phyloP scores from a whole-genome alignment of 2,113 vertebrate genomes.

The Columba livia region DNA sequence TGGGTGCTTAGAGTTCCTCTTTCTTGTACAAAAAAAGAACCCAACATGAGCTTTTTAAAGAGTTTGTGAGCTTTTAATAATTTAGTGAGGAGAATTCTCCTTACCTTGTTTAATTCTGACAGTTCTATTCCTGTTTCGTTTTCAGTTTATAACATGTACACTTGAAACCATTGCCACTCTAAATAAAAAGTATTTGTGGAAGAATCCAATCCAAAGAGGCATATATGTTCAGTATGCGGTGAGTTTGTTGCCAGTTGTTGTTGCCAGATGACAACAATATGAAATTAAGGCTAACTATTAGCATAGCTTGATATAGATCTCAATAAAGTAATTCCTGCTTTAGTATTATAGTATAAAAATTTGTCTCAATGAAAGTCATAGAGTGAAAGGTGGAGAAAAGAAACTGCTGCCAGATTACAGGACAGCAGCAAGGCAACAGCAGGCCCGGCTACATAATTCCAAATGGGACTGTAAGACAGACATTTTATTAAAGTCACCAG shows the following conservation, averaged over 20 bases:
- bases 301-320: background rate
- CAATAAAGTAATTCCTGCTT: background rate
- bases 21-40: background rate
- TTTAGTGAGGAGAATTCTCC: background rate
- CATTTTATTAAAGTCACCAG: background rate
- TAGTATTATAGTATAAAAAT: background rate
- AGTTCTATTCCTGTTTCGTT: background rate
- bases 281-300: background rate
- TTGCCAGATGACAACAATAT: slow-evolving; percentile 19
- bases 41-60: background rate
- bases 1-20: background rate
- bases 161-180: background rate
- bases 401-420: background rate
- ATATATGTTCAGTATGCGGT: background rate
- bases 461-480: background rate
- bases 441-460: background rate
- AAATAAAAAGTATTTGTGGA: background rate
- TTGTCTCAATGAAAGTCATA: background rate
- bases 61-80: background rate
- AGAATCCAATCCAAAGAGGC: background rate
- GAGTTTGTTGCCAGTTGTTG: background rate
- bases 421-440: background rate
- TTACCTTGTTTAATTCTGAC: background rate
- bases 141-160: background rate
- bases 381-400: background rate